Base-by-base conservation (phyloP, 2,888 invertebrate species). In the Aleiodes leptofemur region DNA sequence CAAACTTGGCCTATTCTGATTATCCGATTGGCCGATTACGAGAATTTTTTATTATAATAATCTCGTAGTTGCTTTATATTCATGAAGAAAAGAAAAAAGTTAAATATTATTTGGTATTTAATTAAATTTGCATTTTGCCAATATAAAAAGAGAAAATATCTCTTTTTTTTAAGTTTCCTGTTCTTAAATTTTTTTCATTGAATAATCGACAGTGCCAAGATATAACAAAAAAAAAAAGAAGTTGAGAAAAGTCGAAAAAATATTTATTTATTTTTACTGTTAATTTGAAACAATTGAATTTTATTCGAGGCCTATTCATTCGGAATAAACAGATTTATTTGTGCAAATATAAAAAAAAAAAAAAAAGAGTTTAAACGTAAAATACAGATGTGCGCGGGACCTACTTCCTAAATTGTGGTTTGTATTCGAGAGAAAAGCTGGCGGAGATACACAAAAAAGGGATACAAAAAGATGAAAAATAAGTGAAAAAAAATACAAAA, bases 1-100 rank as follows among this genome's bases (percentile, higher is more conserved):
- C 83, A 93, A 93, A 86, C 90, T 94, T 76, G 90, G 93, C 86
- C 90, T 93, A 85, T 93, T 93, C 86, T 93, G 92, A 93, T 92
- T 72, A 72, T 38, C 59, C 51, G 59, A 57, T 74, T 56, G 50
- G 66, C 72, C 77, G 48, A 68, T 73, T 57, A 72, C 43, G 61
- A 73, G 71, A 69, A 57, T 69, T 68, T 66, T 48, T 68, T 66
- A 53, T 34, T 70, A 56, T 16, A 23, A 56, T 43, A 59, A 53
- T 23, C 72, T 75, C 68, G 72, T 59, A 64, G 56, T 71, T 56
- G 50, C 59, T 53, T 68, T 43, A 43, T 43, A 5, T 7, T n/a
- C n/a, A n/a, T n/a, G n/a, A n/a, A n/a, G n/a, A n/a, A n/a, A n/a
- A n/a, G n/a, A n/a, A n/a, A 7, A 5, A 43, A 43, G 7, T 43